Evolutionary conservation across 2,888 invertebrate species (phyloP).

Genomic region (Saturnia japonica): DNA sequence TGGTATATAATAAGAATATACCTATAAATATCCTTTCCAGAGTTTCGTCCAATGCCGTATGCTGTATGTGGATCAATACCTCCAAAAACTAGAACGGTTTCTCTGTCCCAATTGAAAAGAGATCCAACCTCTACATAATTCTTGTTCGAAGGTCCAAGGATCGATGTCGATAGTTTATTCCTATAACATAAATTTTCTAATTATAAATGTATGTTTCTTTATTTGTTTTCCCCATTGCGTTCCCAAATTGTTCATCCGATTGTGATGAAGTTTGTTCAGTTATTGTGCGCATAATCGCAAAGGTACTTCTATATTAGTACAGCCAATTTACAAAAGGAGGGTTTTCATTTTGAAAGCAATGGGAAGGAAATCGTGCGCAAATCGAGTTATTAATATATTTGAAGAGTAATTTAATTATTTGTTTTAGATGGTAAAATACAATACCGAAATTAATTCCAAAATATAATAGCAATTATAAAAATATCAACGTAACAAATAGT

Average conservation of each 20-base stretch:
- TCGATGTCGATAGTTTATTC: constrained; percentile 71
- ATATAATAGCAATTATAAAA: not conserved
- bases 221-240: too few relatives aligned
- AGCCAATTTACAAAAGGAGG: too few relatives aligned
- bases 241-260: too few relatives aligned
- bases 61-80: constrained; percentile 85
- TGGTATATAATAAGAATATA: constrained; percentile 28
- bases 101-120: constrained; percentile 80
- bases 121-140: constrained; percentile 77
- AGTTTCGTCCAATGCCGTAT: constrained; percentile 80
- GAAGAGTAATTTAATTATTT: too few relatives aligned
- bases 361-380: too few relatives aligned
- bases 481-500: not conserved
- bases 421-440: not conserved
- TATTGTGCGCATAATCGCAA: too few relatives aligned
- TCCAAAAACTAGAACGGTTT: constrained; percentile 85
- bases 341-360: too few relatives aligned
- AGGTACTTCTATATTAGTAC: too few relatives aligned
- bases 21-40: constrained; percentile 83
- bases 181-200: constrained; percentile 37
- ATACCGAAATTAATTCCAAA: not conserved
- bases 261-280: too few relatives aligned
- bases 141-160: constrained; percentile 72
- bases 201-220: not conserved
- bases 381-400: too few relatives aligned